Conservation (phyloP, 2,888 invertebrate species). For the Dryobota labecula region DNA sequence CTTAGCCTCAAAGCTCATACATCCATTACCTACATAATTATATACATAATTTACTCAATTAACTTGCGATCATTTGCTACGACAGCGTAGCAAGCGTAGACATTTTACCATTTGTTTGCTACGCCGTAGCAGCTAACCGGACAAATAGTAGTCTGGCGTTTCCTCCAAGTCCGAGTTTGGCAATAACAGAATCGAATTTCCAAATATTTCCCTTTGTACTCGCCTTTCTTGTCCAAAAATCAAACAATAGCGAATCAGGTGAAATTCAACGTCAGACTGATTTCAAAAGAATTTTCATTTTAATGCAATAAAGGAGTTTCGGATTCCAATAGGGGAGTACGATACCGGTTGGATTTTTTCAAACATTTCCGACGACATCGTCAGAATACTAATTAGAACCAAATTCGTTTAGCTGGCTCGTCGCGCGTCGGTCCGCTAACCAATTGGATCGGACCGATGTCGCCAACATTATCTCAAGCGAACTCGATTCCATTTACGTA, state of each 20-base stretch:
- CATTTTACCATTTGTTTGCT: not conserved
- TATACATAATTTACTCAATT: not conserved
- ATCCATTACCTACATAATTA: too few relatives aligned
- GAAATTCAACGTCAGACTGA: slow-evolving; percentile 13
- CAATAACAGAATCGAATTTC: slow-evolving; percentile 9
- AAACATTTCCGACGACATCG: slow-evolving; percentile 45
- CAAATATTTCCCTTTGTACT: slow-evolving; percentile 15
- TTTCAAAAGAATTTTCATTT: slow-evolving; percentile 17
- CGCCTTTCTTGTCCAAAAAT: slow-evolving; percentile 6
- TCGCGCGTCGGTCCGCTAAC: slow-evolving; percentile 45
- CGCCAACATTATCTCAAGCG: slow-evolving; percentile 53
- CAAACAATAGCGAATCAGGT: slow-evolving; percentile 25
- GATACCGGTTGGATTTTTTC: slow-evolving; percentile 44
- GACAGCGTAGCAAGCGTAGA: slow-evolving; percentile 8
- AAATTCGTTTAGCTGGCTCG: slow-evolving; percentile 59
- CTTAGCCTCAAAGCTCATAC: too few relatives aligned
- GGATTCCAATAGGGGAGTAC: slow-evolving; percentile 24
- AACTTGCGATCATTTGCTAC: not conserved
- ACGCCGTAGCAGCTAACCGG: slow-evolving; percentile 8
- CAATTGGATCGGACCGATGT: slow-evolving; percentile 50
- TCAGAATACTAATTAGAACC: slow-evolving; percentile 58
- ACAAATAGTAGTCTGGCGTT: not conserved
- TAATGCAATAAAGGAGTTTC: slow-evolving; percentile 30
- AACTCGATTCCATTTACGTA: slow-evolving; percentile 43
- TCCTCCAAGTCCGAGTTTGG: not conserved